Conservation (phyloP, 2,797 vertebrate species). For the Falco columbarius region DNA sequence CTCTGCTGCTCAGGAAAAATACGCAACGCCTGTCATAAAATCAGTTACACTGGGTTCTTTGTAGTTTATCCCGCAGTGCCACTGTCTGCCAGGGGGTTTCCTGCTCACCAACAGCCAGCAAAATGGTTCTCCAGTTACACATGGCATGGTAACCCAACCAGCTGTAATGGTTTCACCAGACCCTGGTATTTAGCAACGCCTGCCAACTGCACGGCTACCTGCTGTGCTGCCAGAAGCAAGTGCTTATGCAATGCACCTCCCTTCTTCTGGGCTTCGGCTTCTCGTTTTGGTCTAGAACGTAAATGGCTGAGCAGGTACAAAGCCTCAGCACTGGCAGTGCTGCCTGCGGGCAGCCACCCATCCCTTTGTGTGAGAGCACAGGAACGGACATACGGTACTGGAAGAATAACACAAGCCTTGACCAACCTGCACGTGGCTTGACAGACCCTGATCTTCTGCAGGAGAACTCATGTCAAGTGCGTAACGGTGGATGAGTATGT, state of each 20-base stretch:
- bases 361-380: neutral
- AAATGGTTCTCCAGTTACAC: slow-evolving; percentile 14
- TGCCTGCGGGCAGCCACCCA: accelerated
- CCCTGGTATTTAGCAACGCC: neutral
- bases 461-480: neutral
- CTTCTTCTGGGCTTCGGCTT: neutral
- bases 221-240: neutral
- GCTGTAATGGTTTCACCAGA: slow-evolving; percentile 31
- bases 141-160: neutral
- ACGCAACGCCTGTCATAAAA: neutral
- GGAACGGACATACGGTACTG: accelerated
- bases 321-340: neutral
- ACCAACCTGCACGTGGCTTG: accelerated
- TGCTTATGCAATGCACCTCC: neutral
- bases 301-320: neutral
- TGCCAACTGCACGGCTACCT: neutral
- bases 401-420: neutral
- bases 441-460: neutral
- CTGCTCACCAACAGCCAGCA: neutral
- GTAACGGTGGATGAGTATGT: neutral
- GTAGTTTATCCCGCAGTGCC: slow-evolving; percentile 5
- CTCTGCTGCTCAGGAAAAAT: neutral
- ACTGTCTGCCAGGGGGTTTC: slow-evolving; percentile 48
- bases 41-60: neutral
- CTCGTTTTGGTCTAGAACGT: neutral